Conservation (phyloP, 2,888 invertebrate species). For the Anorthoa munda region DNA sequence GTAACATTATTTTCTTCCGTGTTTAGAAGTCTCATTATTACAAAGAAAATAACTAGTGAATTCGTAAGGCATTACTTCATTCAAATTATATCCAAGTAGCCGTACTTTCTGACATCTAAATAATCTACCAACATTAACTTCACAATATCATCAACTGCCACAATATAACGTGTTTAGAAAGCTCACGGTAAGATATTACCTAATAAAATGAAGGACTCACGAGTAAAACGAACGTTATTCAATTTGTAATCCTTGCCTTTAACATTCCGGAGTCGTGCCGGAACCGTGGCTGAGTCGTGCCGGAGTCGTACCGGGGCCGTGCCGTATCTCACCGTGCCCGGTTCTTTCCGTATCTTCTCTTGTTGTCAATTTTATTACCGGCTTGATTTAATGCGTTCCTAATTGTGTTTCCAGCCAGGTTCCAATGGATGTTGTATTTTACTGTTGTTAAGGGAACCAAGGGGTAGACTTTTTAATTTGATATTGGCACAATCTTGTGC, state of each 20-base stretch:
- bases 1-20: no score
- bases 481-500: background rate
- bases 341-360: slow-evolving; percentile 1
- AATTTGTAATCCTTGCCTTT: slow-evolving; percentile 31
- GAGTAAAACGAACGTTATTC: slow-evolving; percentile 41
- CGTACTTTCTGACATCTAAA: no score
- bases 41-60: background rate
- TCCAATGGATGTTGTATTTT: background rate
- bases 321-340: background rate
- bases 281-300: background rate
- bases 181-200: background rate
- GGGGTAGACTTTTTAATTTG: slow-evolving; percentile 11
- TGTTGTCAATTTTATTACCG: slow-evolving; percentile 39
- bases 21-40: no score
- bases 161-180: background rate
- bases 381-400: slow-evolving; percentile 25
- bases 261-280: background rate
- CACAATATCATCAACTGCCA: background rate
- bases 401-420: slow-evolving; percentile 23
- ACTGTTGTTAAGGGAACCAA: slow-evolving; percentile 15
- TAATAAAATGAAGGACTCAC: slow-evolving; percentile 27
- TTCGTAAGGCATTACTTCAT: background rate
- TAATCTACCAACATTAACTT: background rate
- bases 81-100: background rate
- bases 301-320: background rate